Percentiles rank a stretch among this genome's conserved stretches.
These are phyloP conservation scores for Synanthedon myopaeformis DNA, from an alignment of 2,888 invertebrate genomes.

Conservation along the genomic window DNA sequence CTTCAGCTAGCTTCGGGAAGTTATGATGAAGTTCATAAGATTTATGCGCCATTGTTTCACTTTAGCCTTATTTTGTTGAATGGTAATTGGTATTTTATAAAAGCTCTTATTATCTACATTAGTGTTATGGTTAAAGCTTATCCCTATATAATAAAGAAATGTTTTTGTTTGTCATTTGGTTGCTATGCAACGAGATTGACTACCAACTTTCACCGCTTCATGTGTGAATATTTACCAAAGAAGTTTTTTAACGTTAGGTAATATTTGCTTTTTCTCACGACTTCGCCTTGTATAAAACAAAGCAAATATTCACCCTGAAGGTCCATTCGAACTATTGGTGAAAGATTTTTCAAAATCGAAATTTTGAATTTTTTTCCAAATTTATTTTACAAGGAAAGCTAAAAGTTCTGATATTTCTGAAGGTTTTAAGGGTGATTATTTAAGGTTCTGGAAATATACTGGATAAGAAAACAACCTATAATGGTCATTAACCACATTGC, in stretches of 20 bases:
- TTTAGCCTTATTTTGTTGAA: background rate
- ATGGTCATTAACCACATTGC: constrained; percentile 47
- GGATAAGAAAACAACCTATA: background rate
- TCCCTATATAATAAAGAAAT: background rate
- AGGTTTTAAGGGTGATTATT: no score
- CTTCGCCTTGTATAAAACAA: no score
- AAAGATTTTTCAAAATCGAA: no score
- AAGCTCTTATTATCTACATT: background rate
- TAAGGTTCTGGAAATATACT: background rate
- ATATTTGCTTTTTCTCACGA: background rate
- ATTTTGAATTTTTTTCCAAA: no score
- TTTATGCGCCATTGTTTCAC: constrained; percentile 44
- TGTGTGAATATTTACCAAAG: background rate
- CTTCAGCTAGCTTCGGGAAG: constrained; percentile 76
- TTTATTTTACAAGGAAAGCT: no score
- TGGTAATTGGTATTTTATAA: background rate
- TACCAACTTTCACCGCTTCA: background rate
- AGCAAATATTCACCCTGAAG: no score
- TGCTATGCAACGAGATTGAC: constrained; percentile 18
- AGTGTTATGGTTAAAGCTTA: background rate
- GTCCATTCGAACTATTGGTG: no score
- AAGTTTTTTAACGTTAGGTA: background rate
- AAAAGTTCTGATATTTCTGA: no score
- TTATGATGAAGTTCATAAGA: constrained; percentile 74
- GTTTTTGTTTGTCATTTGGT: constrained; percentile 16